Conservation (phyloP, 1,140 invertebrate genomes). For the Laupala kohalensis region DNA sequence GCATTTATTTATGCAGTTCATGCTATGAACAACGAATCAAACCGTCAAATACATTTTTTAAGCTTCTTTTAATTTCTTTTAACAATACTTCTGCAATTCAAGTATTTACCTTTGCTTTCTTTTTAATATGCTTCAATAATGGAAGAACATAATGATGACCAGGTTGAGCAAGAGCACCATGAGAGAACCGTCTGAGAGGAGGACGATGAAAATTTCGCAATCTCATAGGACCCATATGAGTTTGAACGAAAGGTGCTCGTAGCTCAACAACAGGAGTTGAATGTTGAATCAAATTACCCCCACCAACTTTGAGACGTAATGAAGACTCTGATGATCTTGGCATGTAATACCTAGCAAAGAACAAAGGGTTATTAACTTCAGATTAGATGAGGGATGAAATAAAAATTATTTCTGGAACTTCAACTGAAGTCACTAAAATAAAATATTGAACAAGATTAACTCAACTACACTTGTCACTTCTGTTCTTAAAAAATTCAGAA, state of each 20-base stretch:
- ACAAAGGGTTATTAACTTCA: too few species aligned
- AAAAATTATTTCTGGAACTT: too few species aligned
- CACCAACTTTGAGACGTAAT: conserved; percentile 61
- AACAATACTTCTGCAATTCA: too few species aligned
- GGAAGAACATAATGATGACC: conserved; percentile 64
- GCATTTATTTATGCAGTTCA: too few species aligned
- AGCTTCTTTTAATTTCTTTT: too few species aligned
- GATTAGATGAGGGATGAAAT: background rate
- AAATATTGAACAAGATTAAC: too few species aligned
- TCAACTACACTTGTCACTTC: too few species aligned
- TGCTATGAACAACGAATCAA: too few species aligned
- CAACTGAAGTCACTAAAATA: too few species aligned
- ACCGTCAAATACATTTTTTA: too few species aligned
- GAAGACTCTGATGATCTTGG: conserved; percentile 71
- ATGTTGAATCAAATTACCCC: conserved; percentile 83
- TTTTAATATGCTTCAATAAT: conserved; percentile 79
- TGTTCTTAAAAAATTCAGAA: too few species aligned
- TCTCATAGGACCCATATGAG: conserved; percentile 66
- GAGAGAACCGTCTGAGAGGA: conserved; percentile 72
- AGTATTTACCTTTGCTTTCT: conserved; percentile 71
- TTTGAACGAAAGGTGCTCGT: conserved; percentile 86
- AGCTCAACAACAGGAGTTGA: conserved; percentile 95
- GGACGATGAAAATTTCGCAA: conserved; percentile 89
- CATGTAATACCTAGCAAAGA: conserved; percentile 65
- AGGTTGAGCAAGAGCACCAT: conserved; percentile 57